Evolutionary conservation across 2,113 vertebrate genomes (phyloP).

Genomic region (Halichoerus grypus): DNA sequence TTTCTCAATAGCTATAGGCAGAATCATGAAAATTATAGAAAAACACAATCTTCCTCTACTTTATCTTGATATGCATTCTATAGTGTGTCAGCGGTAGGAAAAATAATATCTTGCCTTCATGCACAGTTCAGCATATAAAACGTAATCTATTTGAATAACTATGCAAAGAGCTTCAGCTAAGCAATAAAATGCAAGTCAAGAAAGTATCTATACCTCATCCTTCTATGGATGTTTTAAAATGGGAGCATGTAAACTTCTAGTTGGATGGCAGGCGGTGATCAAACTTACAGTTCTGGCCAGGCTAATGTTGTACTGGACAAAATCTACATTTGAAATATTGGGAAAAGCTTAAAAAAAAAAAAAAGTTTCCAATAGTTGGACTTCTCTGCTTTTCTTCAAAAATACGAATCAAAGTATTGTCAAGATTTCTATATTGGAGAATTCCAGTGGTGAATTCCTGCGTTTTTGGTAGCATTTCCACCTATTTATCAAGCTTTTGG

Average conservation of each 20-base stretch:
- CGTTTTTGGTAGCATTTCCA: not conserved
- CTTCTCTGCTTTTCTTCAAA: slow-evolving; percentile 26
- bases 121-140: slow-evolving; percentile 53
- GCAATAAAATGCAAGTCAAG: slow-evolving; percentile 40
- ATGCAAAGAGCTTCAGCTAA: slow-evolving; percentile 52
- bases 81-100: slow-evolving; percentile 67
- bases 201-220: slow-evolving; percentile 20
- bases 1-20: slow-evolving; percentile 67
- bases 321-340: not conserved
- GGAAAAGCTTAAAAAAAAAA: slow-evolving; percentile 36
- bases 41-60: slow-evolving; percentile 61
- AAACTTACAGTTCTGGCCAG: not conserved
- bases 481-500: not conserved
- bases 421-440: not conserved
- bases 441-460: not conserved
- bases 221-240: slow-evolving; percentile 64
- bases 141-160: slow-evolving; percentile 67
- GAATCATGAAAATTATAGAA: slow-evolving; percentile 72
- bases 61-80: slow-evolving; percentile 73
- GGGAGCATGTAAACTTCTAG: not conserved
- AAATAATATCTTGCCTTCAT: slow-evolving; percentile 57
- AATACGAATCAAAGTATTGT: slow-evolving; percentile 26
- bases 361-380: not conserved
- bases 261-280: not conserved
- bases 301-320: not conserved